These are phyloP conservation scores for Actenoides lindsayi DNA, from an alignment of 2,113 vertebrate genomes.

Conservation along the genomic window DNA sequence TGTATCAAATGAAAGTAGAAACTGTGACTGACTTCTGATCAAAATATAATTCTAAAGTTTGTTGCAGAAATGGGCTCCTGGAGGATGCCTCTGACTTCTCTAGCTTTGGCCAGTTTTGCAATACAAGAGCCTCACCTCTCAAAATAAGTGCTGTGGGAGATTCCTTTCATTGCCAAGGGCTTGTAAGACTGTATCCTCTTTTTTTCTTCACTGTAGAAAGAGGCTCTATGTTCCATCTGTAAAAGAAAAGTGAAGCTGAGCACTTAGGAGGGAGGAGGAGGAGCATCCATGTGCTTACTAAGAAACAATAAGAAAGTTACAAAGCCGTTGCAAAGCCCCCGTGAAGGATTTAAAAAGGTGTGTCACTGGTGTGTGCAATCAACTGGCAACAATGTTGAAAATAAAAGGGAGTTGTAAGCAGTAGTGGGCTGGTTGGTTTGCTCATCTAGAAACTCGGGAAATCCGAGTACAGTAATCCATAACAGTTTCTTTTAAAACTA, in stretches of 20 bases:
- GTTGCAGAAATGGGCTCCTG: not conserved
- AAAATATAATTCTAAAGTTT: not conserved
- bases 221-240: not conserved
- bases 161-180: not conserved
- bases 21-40: not conserved
- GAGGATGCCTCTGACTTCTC: not conserved
- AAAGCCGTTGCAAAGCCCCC: not conserved
- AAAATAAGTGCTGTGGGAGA: not conserved
- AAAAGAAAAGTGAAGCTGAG: not conserved
- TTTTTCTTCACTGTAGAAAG: not conserved
- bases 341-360: not conserved
- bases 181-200: not conserved
- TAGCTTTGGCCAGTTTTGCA: not conserved
- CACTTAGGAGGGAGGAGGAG: not conserved
- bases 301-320: not conserved
- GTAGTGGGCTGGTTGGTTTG: not conserved
- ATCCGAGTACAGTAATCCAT: fast-evolving
- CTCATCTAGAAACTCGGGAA: not conserved
- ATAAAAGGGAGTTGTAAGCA: not conserved
- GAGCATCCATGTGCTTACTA: not conserved
- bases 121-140: not conserved
- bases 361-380: not conserved
- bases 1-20: not conserved
- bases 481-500: not conserved
- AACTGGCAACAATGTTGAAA: fast-evolving